Conservation (phyloP, 2,888 invertebrate species). For the Lasius platythorax region DNA sequence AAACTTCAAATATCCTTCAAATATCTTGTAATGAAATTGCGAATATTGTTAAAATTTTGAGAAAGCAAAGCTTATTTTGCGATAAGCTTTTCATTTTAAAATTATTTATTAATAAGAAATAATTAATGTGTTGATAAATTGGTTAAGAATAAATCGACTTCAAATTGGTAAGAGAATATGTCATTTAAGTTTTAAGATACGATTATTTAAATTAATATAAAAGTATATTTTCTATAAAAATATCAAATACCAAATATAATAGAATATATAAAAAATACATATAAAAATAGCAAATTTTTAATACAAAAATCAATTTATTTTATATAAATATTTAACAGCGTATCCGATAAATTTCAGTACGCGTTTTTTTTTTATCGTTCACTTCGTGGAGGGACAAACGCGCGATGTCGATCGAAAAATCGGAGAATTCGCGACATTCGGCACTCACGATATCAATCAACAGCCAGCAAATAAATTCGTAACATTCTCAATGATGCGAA, state of each 20-base stretch:
- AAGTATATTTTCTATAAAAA: not conserved
- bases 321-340: not conserved
- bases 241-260: not conserved
- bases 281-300: not conserved
- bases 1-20: no score
- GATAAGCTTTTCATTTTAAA: not conserved
- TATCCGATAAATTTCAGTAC: not conserved
- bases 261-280: not conserved
- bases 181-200: not conserved
- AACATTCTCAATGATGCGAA: constrained; percentile 54
- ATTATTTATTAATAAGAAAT: not conserved
- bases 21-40: not conserved
- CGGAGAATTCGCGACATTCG: constrained; percentile 41
- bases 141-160: not conserved
- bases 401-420: constrained; percentile 27
- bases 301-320: not conserved
- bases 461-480: constrained; percentile 47
- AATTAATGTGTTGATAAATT: not conserved
- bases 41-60: constrained; percentile 3
- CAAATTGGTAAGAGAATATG: not conserved
- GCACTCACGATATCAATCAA: constrained; percentile 48
- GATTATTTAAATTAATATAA: not conserved
- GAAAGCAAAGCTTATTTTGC: not conserved
- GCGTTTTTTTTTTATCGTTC: constrained; percentile 1
- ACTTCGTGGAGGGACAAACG: constrained; percentile 60